A percentile compares a stretch with the other conserved stretches of the same genome.
These are phyloP conservation scores for Phyllostomus discolor DNA, from an alignment of 2,113 vertebrate species.

Conservation along the genomic window DNA sequence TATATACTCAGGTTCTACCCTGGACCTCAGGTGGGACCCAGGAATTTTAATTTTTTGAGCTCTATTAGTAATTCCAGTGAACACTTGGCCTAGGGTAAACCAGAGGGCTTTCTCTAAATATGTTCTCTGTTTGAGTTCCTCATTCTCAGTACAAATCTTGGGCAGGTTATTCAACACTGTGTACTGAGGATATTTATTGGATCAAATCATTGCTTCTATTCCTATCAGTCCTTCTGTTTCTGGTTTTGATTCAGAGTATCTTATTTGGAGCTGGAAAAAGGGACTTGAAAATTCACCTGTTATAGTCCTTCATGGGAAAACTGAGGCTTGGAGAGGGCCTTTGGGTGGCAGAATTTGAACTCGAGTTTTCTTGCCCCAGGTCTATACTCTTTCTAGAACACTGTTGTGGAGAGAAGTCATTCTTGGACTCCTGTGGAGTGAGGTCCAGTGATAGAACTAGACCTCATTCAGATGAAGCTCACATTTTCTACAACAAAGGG, in stretches of 20 bases:
- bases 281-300: background rate
- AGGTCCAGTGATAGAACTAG: background rate
- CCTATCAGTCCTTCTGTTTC: background rate
- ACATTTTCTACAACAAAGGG: background rate
- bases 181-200: background rate
- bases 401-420: background rate
- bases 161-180: background rate
- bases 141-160: background rate
- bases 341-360: background rate
- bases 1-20: background rate
- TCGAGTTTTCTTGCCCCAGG: background rate
- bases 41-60: background rate
- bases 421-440: background rate
- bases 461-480: background rate
- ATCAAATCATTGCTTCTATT: background rate
- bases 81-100: background rate
- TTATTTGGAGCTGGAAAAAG: background rate
- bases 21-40: background rate
- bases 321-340: background rate
- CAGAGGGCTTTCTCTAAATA: background rate
- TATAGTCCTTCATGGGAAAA: background rate
- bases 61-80: background rate
- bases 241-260: background rate
- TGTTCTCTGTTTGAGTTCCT: background rate
- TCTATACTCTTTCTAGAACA: background rate